Conservation (phyloP, 2,113 vertebrate species). For the Eupsittula cactorum region DNA sequence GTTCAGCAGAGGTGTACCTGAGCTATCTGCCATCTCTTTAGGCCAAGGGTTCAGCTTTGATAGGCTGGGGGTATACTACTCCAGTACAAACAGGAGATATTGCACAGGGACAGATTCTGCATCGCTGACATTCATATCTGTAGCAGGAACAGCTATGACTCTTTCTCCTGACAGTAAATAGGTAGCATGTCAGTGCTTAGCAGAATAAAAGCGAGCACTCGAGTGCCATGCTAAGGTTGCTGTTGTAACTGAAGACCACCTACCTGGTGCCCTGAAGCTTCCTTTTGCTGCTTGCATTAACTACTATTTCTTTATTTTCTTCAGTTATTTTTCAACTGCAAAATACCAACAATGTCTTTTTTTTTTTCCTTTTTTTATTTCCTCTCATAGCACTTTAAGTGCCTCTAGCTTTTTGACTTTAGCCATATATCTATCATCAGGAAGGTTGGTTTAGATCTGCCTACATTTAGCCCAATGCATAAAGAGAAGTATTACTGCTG, state of each 20-base stretch:
- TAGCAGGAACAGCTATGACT: neutral
- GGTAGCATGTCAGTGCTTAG: neutral
- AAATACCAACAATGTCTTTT: neutral
- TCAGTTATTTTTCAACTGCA: conserved; percentile 8
- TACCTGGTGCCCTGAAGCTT: neutral
- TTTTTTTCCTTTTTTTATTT: neutral
- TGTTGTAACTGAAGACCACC: neutral
- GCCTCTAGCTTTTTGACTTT: conserved; percentile 28
- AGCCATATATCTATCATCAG: neutral
- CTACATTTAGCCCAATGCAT: neutral
- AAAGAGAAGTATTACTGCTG: conserved; percentile 36
- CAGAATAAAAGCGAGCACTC: neutral
- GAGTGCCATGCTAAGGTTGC: neutral
- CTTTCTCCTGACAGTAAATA: neutral
- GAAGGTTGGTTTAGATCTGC: conserved; percentile 11
- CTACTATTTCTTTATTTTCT: neutral
- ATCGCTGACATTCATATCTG: neutral
- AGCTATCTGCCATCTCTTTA: neutral
- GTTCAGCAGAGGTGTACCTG: neutral
- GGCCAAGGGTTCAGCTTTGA: neutral
- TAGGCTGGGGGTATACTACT: neutral
- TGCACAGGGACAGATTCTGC: neutral
- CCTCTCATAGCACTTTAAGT: neutral
- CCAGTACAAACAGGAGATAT: neutral
- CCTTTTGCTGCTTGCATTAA: neutral